Evolutionary conservation across 2,113 vertebrate genomes (phyloP).

Genomic region (Odocoileus virginianus): DNA sequence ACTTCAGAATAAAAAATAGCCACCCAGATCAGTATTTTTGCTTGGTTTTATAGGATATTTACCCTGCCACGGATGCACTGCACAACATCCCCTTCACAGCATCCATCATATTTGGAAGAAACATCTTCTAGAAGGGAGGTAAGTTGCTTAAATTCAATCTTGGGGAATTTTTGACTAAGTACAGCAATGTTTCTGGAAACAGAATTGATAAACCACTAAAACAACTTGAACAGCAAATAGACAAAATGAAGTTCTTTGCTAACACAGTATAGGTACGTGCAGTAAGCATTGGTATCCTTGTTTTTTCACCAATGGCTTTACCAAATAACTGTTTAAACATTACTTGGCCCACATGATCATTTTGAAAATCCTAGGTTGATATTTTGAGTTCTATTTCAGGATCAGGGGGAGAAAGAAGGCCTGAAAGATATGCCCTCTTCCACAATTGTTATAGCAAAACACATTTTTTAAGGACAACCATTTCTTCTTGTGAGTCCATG

Average conservation of each 20-base stretch:
- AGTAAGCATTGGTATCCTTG: neutral
- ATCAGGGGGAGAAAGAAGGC: neutral
- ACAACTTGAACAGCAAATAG: neutral
- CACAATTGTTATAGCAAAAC: neutral
- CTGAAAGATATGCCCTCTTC: neutral
- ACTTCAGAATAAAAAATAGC: neutral
- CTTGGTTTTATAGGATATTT: neutral
- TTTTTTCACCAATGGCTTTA: neutral
- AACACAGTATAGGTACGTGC: neutral
- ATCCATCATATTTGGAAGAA: neutral
- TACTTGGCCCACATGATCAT: neutral
- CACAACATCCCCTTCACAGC: constrained; percentile 45
- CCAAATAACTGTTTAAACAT: neutral
- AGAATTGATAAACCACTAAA: constrained; percentile 29
- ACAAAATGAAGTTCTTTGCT: neutral
- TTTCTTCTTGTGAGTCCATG: neutral
- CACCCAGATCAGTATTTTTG: neutral
- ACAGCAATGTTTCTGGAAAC: constrained; percentile 46
- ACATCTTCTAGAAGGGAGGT: constrained; percentile 37
- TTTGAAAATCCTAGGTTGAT: neutral
- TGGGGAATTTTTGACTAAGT: constrained; percentile 61
- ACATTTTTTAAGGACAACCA: neutral
- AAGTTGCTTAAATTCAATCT: constrained; percentile 51
- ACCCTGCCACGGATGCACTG: constrained; percentile 8
- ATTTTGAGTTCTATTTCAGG: neutral